phyloP scores from a whole-genome alignment of 2,113 vertebrate genomes.

The Glareola pratincola region DNA sequence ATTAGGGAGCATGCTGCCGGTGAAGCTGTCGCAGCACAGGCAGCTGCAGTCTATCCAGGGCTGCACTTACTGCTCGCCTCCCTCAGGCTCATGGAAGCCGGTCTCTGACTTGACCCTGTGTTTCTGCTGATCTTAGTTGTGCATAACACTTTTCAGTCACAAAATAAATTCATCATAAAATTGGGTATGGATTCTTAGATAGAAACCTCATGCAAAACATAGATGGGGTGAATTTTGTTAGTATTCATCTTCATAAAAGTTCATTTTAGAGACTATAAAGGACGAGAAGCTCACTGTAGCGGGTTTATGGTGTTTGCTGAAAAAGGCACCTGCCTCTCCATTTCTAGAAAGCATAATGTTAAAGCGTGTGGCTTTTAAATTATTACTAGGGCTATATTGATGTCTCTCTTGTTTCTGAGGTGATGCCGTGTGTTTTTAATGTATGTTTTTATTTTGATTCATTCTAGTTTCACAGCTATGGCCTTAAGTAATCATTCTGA shows the following conservation, averaged over 20 bases:
- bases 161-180: neutral
- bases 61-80: neutral
- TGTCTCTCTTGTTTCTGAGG: neutral
- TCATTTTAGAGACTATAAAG: neutral
- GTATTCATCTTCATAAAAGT: neutral
- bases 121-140: neutral
- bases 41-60: neutral
- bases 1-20: neutral
- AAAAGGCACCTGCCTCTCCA: neutral
- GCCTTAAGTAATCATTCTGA: conserved; percentile 21
- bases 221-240: neutral
- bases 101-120: neutral
- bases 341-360: conserved; percentile 2
- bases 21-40: neutral
- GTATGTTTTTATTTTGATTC: conserved; percentile 28
- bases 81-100: neutral
- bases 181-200: neutral
- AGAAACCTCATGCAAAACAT: neutral
- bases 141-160: neutral
- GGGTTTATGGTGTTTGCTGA: neutral
- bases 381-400: neutral
- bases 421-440: conserved; percentile 7
- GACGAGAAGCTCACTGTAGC: neutral
- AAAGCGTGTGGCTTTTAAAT: neutral
- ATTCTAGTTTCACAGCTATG: conserved; percentile 3